phyloP scores from a whole-genome alignment of 2,888 invertebrate genomes.

The Drosophila kokeensis region DNA sequence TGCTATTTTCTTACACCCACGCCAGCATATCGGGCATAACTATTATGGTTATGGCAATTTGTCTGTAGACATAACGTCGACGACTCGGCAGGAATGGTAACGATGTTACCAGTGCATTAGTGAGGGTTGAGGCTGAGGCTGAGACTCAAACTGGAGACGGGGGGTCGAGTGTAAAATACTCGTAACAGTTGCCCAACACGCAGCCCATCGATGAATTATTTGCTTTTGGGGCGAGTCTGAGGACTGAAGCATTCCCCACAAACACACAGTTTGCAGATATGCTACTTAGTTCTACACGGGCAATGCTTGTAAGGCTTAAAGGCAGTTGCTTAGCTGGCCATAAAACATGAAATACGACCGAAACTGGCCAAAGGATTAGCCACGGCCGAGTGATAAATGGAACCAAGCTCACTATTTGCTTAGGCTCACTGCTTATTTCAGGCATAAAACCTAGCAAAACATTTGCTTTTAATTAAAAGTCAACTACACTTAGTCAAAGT shows the following conservation, averaged over 20 bases:
- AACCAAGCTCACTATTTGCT: conserved; percentile 63
- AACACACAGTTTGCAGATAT: conserved; percentile 6
- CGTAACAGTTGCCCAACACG: conserved; percentile 79
- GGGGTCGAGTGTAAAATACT: conserved; percentile 68
- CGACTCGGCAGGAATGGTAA: conserved; percentile 36
- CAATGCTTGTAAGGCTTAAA: conserved; percentile 67
- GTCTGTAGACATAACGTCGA: conserved; percentile 79
- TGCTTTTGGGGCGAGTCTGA: conserved; percentile 42
- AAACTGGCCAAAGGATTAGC: conserved; percentile 79
- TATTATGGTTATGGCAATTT: conserved; percentile 82
- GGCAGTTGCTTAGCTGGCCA: conserved; percentile 75
- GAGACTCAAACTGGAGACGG: background rate
- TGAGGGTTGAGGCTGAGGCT: background rate
- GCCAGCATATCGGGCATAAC: conserved; percentile 46
- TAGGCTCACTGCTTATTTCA: conserved; percentile 70
- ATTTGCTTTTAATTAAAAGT: conserved; percentile 78
- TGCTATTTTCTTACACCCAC: conserved; percentile 42
- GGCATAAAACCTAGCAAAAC: conserved; percentile 74
- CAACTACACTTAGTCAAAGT: conserved; percentile 42
- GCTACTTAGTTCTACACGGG: conserved; percentile 30
- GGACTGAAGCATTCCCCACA: background rate
- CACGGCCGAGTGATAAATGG: conserved; percentile 76
- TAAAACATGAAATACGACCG: conserved; percentile 81
- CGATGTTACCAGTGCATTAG: conserved; percentile 50
- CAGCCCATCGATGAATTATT: conserved; percentile 78